Evolutionary conservation across 1,140 invertebrate genomes (phyloP), one percentile per base, ranked within the genome.

Genomic region (Centruroides vittatus): DNA sequence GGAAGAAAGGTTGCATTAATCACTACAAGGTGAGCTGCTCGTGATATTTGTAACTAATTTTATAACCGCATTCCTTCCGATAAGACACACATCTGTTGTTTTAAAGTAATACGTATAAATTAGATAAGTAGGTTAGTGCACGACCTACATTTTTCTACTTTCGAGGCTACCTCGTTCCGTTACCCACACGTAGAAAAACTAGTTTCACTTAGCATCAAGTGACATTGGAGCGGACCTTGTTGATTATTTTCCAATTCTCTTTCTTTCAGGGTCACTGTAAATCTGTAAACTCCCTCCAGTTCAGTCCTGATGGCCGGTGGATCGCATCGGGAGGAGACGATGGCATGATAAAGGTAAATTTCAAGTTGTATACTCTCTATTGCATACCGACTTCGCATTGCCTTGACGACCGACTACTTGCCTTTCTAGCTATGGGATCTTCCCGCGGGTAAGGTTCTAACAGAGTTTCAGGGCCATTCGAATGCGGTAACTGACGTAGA

Each of bases 301-400:
- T 97, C 70, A 95, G 91, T 74, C 95, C 95, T n/a, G 93, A 98
- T 81, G 94, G 93, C 5, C 86, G 92, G 67, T 98, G 94, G 94
- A 89, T 98, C 61, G 93, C 92, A 6, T 95, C 93, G 60, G 93
- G 88, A 58, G 89, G 92, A 66, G 86, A 94, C 68, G 92, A 98
- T 78, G 84, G 85, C 67, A 70, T 76, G 50, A 80, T 88, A 12
- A 88, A 87, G 74, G 68, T 79, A 46, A 94, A 89, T 89, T 91
- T 41, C 8, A 8, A 3, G 41, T 23, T 23, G 23, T 23, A 23
- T 23, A 23, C 23, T 23, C 23, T 23, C 23, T 23, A 23, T 2
- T 2, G 2, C 23, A 23, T 2, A 23, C 0, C 2, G 23, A 23
- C 23, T 23, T 23, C 2, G 23, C 23, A 2, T 0, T 23, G 23